Evolutionary conservation across 2,888 invertebrate species (phyloP).

Genomic region (Phalera bucephala): DNA sequence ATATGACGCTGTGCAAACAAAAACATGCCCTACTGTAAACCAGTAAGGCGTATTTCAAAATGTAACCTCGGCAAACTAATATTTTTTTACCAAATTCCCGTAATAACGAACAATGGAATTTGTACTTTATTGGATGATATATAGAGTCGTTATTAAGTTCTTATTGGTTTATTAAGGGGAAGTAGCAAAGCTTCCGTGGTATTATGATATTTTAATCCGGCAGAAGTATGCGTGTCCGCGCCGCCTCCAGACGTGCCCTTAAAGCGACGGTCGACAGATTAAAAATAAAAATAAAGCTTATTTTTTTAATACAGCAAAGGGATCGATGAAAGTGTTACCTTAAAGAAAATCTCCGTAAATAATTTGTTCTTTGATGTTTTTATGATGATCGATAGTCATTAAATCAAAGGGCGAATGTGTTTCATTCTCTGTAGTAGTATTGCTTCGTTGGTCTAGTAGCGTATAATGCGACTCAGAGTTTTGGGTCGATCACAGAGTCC

Average conservation of each 20-base stretch:
- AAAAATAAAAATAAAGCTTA: conserved; percentile 33
- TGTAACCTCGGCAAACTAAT: conserved; percentile 11
- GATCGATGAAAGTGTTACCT: conserved; percentile 47
- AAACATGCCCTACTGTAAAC: conserved; percentile 17
- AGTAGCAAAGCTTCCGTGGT: conserved; percentile 53
- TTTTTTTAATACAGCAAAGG: conserved; percentile 41
- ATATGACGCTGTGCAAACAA: conserved; percentile 15
- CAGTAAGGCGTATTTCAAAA: conserved; percentile 22
- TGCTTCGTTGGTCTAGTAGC: no score
- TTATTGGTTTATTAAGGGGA: conserved; percentile 55
- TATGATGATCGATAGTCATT: no score
- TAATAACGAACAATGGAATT: conserved; percentile 17
- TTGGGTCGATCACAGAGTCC: no score
- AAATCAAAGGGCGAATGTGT: no score
- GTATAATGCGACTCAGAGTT: no score
- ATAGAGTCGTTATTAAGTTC: conserved; percentile 50
- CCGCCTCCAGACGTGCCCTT: conserved; percentile 46
- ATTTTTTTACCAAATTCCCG: conserved; percentile 29
- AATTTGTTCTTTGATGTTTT: background rate
- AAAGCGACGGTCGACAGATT: conserved; percentile 54
- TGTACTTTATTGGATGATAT: conserved; percentile 30
- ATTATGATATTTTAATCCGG: conserved; percentile 67
- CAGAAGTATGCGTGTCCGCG: conserved; percentile 62
- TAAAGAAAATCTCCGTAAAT: conserved; percentile 19
- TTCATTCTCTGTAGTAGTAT: conserved; percentile 2